Conservation (phyloP, 2,113 vertebrate species). For the Bubo scandiacus region DNA sequence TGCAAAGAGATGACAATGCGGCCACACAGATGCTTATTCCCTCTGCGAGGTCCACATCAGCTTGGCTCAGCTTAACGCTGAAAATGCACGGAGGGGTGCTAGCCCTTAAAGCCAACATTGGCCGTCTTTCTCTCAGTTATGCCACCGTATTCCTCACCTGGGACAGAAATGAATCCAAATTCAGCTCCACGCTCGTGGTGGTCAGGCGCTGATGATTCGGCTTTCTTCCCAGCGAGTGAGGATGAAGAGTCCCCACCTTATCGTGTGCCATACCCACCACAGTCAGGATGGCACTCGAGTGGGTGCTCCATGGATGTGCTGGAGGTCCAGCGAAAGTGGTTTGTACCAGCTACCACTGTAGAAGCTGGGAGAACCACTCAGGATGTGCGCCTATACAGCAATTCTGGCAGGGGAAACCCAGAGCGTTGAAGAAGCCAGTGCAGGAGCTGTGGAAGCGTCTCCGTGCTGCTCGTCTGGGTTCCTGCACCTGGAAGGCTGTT, state of each 20-base stretch:
- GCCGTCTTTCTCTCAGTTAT: not conserved
- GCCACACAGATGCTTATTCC: not conserved
- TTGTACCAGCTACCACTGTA: not conserved
- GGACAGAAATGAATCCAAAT: not conserved
- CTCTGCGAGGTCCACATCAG: not conserved
- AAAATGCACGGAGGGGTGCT: not conserved
- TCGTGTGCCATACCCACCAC: accelerated
- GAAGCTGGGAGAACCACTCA: not conserved
- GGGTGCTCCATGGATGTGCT: not conserved
- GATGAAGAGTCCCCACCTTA: not conserved
- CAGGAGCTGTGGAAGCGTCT: not conserved
- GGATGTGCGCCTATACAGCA: too few species aligned
- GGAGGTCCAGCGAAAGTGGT: not conserved
- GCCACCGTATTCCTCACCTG: not conserved
- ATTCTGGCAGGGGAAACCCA: accelerated
- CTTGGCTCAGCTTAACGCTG: not conserved
- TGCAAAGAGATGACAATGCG: not conserved
- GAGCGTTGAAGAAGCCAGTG: not conserved
- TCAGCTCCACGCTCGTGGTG: accelerated
- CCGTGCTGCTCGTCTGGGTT: not conserved
- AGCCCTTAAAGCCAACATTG: not conserved
- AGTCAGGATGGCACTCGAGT: accelerated
- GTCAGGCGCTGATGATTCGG: accelerated
- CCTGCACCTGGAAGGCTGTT: not conserved
- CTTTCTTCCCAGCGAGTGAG: not conserved